Evolutionary conservation across 2,888 invertebrate species (phyloP).

Genomic region (Callimorpha dominula): DNA sequence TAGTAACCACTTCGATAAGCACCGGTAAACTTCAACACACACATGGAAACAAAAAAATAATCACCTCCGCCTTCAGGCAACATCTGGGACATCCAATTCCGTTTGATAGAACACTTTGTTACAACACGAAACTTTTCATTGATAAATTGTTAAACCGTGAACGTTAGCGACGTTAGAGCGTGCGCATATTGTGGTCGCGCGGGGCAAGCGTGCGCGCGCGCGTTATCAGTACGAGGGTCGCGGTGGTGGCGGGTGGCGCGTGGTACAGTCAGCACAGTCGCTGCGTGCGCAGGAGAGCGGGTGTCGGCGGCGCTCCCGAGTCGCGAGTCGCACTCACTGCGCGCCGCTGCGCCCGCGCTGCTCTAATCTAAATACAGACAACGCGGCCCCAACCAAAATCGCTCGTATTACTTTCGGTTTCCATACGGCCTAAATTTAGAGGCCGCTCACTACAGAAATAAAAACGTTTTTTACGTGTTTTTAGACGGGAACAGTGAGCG

Average conservation of each 20-base stretch:
- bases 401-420: conserved; percentile 84
- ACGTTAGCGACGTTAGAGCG: background rate
- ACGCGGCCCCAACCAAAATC: conserved; percentile 83
- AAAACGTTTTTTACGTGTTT: conserved; percentile 85
- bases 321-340: conserved; percentile 52
- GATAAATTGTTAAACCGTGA: conserved; percentile 42
- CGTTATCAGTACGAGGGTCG: conserved; percentile 20
- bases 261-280: background rate
- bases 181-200: conserved; percentile 27
- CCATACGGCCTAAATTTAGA: conserved; percentile 86
- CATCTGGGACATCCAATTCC: conserved; percentile 83
- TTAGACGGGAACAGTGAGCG: conserved; percentile 81
- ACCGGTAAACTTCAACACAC: conserved; percentile 12
- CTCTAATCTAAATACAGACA: conserved; percentile 85
- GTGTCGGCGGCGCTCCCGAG: conserved; percentile 36
- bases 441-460: conserved; percentile 84
- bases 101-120: conserved; percentile 56
- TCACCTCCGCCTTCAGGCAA: conserved; percentile 83
- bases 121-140: conserved; percentile 57
- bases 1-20: conserved; percentile 7
- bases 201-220: conserved; percentile 1
- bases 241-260: conserved; percentile 2
- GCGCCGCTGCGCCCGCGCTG: conserved; percentile 63
- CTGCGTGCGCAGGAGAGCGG: background rate
- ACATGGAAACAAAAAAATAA: conserved; percentile 49